phyloP scores from a whole-genome alignment of 1,140 invertebrate species.

The Heliothis virescens region DNA sequence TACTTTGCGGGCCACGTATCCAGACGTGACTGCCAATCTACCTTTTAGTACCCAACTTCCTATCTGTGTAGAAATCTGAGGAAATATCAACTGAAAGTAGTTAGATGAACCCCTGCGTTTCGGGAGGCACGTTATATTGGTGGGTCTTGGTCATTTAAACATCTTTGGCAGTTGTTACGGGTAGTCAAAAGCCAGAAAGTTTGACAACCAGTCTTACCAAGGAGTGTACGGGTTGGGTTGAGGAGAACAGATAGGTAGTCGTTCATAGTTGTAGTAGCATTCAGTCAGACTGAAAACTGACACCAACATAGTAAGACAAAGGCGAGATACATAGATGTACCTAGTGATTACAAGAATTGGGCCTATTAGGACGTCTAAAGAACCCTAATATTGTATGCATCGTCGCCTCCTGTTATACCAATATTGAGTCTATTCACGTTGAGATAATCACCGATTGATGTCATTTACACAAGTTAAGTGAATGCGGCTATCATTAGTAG shows the following conservation, averaged over 20 bases:
- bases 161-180: no score
- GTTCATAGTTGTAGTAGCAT: no score
- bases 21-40: constrained; percentile 33
- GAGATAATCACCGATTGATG: constrained; percentile 47
- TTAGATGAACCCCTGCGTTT: background rate
- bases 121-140: no score
- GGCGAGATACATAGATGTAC: background rate
- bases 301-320: no score
- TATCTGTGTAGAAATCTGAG: constrained; percentile 14
- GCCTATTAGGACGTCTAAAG: constrained; percentile 24
- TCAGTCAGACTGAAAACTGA: no score
- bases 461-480: constrained; percentile 43
- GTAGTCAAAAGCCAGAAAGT: no score
- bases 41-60: constrained; percentile 28
- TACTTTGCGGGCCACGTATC: constrained; percentile 8
- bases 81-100: constrained; percentile 15
- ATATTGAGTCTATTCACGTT: constrained; percentile 47
- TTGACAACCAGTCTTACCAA: no score
- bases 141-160: no score
- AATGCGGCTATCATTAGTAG: constrained; percentile 27
- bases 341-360: constrained; percentile 19
- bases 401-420: background rate
- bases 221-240: no score
- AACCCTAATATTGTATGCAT: constrained; percentile 46
- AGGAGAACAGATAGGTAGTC: no score